Base-by-base conservation (phyloP, 2,797 vertebrate species). In the Lutjanus argentimaculatus region DNA sequence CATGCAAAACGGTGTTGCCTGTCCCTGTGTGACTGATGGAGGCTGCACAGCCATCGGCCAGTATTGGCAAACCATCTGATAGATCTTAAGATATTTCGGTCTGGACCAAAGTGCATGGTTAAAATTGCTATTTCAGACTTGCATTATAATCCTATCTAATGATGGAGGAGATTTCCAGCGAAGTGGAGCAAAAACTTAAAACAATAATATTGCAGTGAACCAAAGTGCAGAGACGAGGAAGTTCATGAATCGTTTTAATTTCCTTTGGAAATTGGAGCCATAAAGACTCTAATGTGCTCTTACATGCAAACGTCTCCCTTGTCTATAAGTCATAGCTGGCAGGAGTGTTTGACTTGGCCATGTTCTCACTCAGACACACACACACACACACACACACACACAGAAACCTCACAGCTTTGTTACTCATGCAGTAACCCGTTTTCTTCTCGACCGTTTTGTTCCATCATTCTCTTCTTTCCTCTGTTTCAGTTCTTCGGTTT, bases 321-420 rank as follows among this genome's bases (percentile, higher is more conserved):
- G 43, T 79, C 16, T 52, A 4, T 67, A 57, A 80, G 79, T 85
- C 85, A 65, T 10, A 1, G 72, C 72, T 56, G 58, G 6, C 69
- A 42, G 61, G 40, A 59, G 58, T 72, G 81, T 83, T 80, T 84
- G 65, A 15, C 1, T 82, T 86, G 72, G 77, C 56, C 11, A 0
- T 52, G 77, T 65, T 66, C 46, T 69, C 71, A 2, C 51, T 22
- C 70, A 7, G 16, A n/a, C n/a, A n/a, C n/a, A n/a, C n/a, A 3
- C 70, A 25, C 56, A 40, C n/a, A 57, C 53, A 43, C 13, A 30
- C 15, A 19, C 25, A 58, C 43, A 57, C 25, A 83, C 25, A 58
- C 43, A 57, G 21, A 83, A 67, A 57, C 67, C 76, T 82, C 76
- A 7, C n/a, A 3, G 42, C 74, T 72, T 56, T 42, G 30, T 53